These are phyloP conservation scores for human (Homo sapiens) DNA, from an alignment of 2,113 vertebrate species.

Conservation along the genomic window DNA sequence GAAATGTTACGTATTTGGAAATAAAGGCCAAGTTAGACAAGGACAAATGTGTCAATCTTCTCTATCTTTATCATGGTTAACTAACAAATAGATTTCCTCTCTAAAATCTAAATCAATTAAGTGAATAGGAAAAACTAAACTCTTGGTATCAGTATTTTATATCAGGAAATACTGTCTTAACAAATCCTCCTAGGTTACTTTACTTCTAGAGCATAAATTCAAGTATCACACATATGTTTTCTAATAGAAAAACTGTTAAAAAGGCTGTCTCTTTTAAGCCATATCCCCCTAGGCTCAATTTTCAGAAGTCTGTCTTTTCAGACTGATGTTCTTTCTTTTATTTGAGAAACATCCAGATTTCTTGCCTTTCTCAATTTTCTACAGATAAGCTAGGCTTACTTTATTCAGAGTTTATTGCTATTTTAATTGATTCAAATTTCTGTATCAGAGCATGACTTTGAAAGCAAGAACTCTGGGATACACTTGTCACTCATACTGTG, in stretches of 20 bases:
- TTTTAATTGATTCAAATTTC: conserved; percentile 2
- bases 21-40: neutral
- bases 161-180: neutral
- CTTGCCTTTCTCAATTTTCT: conserved; percentile 37
- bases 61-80: neutral
- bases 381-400: neutral
- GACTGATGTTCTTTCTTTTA: conserved; percentile 42
- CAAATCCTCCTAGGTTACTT: conserved; percentile 31
- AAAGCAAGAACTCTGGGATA: neutral
- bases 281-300: neutral
- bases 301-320: conserved; percentile 22
- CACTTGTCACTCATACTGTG: neutral
- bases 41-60: neutral
- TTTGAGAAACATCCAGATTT: conserved; percentile 51
- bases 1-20: neutral
- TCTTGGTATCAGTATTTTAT: neutral
- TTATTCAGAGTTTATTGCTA: neutral
- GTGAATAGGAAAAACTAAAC: neutral
- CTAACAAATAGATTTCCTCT: neutral
- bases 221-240: neutral
- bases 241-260: neutral
- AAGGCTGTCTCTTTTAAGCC: neutral
- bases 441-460: neutral
- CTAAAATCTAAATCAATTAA: neutral
- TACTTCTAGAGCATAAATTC: neutral